Base-by-base conservation (phyloP, 2,113 vertebrate genomes). In the Neolamprologus ventralis region DNA sequence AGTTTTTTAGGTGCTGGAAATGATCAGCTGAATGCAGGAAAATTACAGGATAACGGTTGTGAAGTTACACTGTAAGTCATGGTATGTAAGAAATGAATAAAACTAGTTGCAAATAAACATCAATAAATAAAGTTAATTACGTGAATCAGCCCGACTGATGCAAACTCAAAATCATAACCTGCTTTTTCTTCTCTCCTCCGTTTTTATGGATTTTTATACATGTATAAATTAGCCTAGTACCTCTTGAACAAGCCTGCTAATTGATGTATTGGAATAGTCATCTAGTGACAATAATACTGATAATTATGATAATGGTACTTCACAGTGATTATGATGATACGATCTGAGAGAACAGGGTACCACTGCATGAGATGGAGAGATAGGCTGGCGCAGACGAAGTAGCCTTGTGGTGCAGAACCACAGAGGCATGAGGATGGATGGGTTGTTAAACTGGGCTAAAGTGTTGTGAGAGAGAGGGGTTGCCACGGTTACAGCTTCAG, bases 401-500 rank as follows among this genome's bases (percentile, higher is more conserved):
- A 26, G 81, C 90, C 45, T 47, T 49, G 87, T 90, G 88, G 53
- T 90, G 90, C 90, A 87, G 86, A 85, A 88, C 78, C 85, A 73
- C 54, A 14, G 81, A 65, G 86, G 84, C 85, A 89, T 80, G 87
- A 87, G 71, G 85, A 93, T 63, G 89, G 85, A 60, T 81, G 81
- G 51, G 57, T 81, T 83, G 73, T 85, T 89, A 84, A 90, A 87
- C 88, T 68, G 71, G 91, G 79, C 88, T 91, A 92, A 94, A 94
- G 85, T 87, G 91, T 89, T 87, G 89, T 88, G 84, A 87, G 68
- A 86, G 91, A 90, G 71, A 89, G 80, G 33, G 58, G 93, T 92
- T 94, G 93, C 92, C 90, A 91, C 91, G 94, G 94, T 92, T 92
- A 94, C 94, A 86, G 95, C 90, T 93, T 95, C 90, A 91, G 88